Base-by-base conservation (phyloP, 2,888 invertebrate genomes). In the Sturmia bella region DNA sequence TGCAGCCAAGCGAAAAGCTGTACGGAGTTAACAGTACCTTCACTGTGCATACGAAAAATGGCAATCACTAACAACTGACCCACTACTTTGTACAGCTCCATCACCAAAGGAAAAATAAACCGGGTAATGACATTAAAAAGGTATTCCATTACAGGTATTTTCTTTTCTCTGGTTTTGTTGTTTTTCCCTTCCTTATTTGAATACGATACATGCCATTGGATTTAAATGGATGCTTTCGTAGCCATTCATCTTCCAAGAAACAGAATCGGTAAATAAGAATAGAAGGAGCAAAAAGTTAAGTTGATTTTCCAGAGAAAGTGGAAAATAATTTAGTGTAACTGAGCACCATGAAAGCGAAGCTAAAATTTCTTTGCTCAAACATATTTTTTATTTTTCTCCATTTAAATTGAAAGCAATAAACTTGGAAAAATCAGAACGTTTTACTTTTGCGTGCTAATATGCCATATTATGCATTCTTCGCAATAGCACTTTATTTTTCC, bases 361-460 rank as follows among this genome's bases (percentile, higher is more conserved):
- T n/a, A 37, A 5, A 27, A 50, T 19, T 19, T 27, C 15, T 24
- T 66, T 9, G 24, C 12, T 13, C 19, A 61, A n/a, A 5, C 5
- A 15, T 24, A 24, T 72, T 72, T 72, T 24, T 0, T 13, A 6
- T 39, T 17, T 21, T 41, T 0, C 45, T 56, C 56, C 3, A 32
- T 54, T 43, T 32, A 12, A 21, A 54, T 41, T 43, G 17, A 37
- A n/a, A 24, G 27, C 13, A 74, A 64, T 54, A 39, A 54, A 61
- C 17, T 59, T 41, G 48, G 45, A 24, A 41, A 50, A 41, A 27
- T 27, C 13, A 32, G 9, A 56, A 57, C 27, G 48, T 4, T 41
- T 70, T 48, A 56, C 12, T 41, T 57, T 56, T 56, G 77, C 70
- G 27, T 77, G 69, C 39, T 15, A 27, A 1, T 19, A 37, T 12